These are phyloP conservation scores for Euspilapteryx auroguttella DNA, from an alignment of 2,888 invertebrate species.

Conservation along the genomic window DNA sequence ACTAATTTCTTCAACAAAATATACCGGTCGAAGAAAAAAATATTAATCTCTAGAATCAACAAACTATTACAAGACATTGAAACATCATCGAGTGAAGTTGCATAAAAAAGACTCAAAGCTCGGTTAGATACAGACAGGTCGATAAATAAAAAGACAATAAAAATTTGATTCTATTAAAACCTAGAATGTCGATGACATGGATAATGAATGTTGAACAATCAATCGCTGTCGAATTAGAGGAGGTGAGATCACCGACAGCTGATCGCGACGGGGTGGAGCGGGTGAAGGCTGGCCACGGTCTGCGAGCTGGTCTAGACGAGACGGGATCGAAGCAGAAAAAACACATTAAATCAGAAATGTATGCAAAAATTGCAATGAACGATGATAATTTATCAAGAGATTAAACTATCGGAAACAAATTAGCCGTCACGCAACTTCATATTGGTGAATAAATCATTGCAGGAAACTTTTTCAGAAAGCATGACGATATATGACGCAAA, in stretches of 20 bases:
- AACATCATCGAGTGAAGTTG: constrained; percentile 13
- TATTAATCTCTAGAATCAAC: constrained; percentile 11
- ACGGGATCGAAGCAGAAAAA: too few relatives aligned
- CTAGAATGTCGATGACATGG: constrained; percentile 29
- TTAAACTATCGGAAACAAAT: too few relatives aligned
- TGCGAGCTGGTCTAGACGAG: too few relatives aligned
- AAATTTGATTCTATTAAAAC: constrained; percentile 22
- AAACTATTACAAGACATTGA: constrained; percentile 17
- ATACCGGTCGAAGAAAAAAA: constrained; percentile 10
- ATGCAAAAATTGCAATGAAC: too few relatives aligned
- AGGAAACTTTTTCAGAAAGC: too few relatives aligned
- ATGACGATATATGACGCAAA: too few relatives aligned
- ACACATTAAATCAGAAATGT: too few relatives aligned
- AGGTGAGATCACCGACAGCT: constrained; percentile 20
- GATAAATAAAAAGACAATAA: constrained; percentile 29
- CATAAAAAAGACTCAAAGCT: constrained; percentile 26
- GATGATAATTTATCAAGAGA: too few relatives aligned
- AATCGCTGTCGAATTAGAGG: constrained; percentile 33
- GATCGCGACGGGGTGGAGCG: constrained; percentile 20
- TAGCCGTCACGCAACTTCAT: too few relatives aligned
- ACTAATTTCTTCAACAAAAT: constrained; percentile 5
- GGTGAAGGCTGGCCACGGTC: constrained; percentile 27
- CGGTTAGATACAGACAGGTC: constrained; percentile 25
- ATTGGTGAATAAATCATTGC: too few relatives aligned
- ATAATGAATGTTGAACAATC: constrained; percentile 44